phyloP scores from a whole-genome alignment of 2,113 vertebrate genomes.

The Chaetops frenatus region DNA sequence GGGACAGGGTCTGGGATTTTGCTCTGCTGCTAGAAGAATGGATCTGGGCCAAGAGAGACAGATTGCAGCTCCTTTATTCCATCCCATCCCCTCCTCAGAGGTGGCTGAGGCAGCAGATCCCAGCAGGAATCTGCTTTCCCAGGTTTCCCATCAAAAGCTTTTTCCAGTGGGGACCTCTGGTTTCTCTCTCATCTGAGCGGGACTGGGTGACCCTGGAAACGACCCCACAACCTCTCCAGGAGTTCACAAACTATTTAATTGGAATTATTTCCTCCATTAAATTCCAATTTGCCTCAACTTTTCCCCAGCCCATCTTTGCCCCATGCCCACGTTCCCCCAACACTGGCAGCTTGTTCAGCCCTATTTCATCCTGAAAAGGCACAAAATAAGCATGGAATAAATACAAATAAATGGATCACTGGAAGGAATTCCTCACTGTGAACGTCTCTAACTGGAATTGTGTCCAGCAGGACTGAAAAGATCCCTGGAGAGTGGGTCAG shows the following conservation, averaged over 20 bases:
- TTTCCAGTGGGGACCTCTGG: too few relatives aligned
- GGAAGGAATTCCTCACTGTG: too few relatives aligned
- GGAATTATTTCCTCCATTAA: not conserved
- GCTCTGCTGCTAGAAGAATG: not conserved
- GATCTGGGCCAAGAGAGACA: not conserved
- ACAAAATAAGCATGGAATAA: not conserved
- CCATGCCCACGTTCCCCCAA: not conserved
- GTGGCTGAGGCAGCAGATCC: not conserved
- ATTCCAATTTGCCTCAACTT: not conserved
- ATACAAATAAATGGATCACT: not conserved
- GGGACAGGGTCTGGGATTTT: not conserved
- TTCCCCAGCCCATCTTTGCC: too few relatives aligned
- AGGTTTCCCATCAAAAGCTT: too few relatives aligned
- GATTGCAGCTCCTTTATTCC: not conserved
- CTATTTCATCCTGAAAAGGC: not conserved
- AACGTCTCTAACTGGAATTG: not conserved
- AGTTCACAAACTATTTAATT: not conserved
- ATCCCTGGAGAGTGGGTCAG: not conserved
- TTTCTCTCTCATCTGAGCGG: accelerated
- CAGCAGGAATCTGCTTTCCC: not conserved
- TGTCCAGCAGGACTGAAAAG: not conserved
- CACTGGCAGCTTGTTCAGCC: not conserved
- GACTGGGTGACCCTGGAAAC: not conserved
- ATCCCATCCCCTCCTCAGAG: not conserved
- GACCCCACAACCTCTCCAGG: not conserved